Evolutionary conservation across 37 sponge, comb jelly and placozoan species (phyloP), one percentile per base, ranked within the genome.

Genomic region (Bolinopsis microptera): DNA sequence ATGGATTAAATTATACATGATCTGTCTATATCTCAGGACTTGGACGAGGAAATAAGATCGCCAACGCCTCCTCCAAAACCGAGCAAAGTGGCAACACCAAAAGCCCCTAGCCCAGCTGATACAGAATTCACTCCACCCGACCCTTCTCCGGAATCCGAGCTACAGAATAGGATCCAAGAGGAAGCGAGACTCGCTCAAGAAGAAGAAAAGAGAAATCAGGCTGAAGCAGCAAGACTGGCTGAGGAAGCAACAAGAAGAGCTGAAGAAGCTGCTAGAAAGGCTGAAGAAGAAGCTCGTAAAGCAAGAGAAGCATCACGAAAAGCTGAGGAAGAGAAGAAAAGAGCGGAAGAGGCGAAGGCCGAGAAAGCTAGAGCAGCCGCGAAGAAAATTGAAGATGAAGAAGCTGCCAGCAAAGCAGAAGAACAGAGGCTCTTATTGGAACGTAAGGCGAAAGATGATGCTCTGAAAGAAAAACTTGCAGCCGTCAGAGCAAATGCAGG

Each of bases 401-500:
- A 70, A 70, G 83, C 83, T 5, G 38, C 36, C 23, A 13, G 9
- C 8, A 38, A 80, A 31, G 90, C 34, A 28, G 90, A 86, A 27
- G 90, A 86, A 39, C 9, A 39, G 24, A 38, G 61, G 90, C 61
- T 86, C 26, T 9, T 86, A 22, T 35, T 36, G 3, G 90, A 86
- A 25, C 34, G 36, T 18, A 39, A 41, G 38, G 39, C 13, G 61
- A 86, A 86, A 34, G 90, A 86, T 26, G 61, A 86, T 38, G 90
- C 41, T 16, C 41, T 86, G 61, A 86, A 86, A 40, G 90, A 86
- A 24, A 86, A 39, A 41, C 61, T 86, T 3, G 90, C 90, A 16
- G 90, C 90, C 1, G 31, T 86, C 28, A 38, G 90, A 34, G 26
- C 3, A 0, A 28, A 86, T 8, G 90, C 90, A 0, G 90, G 90